phyloP scores from a whole-genome alignment of 1,140 invertebrate genomes.

The Zaprionus ghesquierei region DNA sequence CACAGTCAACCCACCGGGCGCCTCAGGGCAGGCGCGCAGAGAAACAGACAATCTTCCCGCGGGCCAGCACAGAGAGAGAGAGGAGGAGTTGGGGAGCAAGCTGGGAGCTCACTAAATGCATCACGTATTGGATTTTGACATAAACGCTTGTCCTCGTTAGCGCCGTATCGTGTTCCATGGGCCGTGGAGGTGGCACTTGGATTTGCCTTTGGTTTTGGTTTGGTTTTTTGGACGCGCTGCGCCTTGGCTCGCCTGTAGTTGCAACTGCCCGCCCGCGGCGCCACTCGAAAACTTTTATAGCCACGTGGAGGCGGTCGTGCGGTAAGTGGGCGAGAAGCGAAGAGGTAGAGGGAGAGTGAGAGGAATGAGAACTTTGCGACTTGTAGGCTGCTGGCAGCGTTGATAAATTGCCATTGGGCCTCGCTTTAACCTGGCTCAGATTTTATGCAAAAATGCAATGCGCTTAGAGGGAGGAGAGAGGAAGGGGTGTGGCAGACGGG shows the following conservation, averaged over 20 bases:
- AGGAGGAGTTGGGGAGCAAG: neutral
- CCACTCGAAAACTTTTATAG: conserved; percentile 60
- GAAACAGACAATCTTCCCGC: neutral
- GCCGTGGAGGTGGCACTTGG: conserved; percentile 37
- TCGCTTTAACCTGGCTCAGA: conserved; percentile 51
- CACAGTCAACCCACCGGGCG: conserved; percentile 9
- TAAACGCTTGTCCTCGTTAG: conserved; percentile 81
- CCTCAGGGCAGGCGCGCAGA: neutral
- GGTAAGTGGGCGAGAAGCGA: neutral
- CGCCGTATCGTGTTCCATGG: conserved; percentile 68
- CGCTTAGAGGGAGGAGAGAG: conserved; percentile 25
- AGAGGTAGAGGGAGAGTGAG: conserved; percentile 18
- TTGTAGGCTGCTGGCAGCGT: conserved; percentile 69
- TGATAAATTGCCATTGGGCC: conserved; percentile 70
- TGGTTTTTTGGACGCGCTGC: conserved; percentile 24
- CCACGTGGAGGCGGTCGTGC: conserved; percentile 24
- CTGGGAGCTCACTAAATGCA: conserved; percentile 66
- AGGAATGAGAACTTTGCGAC: conserved; percentile 54
- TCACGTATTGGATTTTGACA: conserved; percentile 81
- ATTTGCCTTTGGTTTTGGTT: conserved; percentile 28
- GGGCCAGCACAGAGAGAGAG: neutral
- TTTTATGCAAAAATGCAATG: conserved; percentile 70
- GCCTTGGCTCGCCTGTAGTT: conserved; percentile 23
- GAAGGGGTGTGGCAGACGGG: neutral
- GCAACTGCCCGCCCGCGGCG: conserved; percentile 57